Conservation (phyloP, 2,113 vertebrate genomes). For the Ctenomys sociabilis region DNA sequence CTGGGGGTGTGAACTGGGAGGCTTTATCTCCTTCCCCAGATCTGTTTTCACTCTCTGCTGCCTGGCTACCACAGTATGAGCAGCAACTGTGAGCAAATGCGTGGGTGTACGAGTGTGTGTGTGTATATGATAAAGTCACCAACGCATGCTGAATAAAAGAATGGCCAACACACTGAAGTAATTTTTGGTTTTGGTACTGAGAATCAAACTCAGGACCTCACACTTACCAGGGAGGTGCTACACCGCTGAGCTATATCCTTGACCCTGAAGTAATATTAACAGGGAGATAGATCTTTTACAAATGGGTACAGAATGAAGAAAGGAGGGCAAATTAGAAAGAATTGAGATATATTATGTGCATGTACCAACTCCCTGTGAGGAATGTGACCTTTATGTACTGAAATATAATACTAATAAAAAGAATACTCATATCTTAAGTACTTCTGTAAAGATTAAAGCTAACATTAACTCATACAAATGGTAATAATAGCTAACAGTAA, state of each 20-base stretch:
- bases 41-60: not conserved
- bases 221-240: not conserved
- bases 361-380: not conserved
- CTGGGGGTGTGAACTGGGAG: not conserved
- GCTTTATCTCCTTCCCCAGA: not conserved
- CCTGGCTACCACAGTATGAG: not conserved
- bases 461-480: slow-evolving; percentile 23
- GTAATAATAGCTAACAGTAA: not conserved
- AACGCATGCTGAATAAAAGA: slow-evolving; percentile 31
- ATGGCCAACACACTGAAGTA: slow-evolving; percentile 22
- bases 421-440: slow-evolving; percentile 25
- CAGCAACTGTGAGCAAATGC: not conserved
- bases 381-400: not conserved
- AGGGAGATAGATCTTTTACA: not conserved
- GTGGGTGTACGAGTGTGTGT: not conserved
- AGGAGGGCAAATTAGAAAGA: not conserved
- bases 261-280: not conserved
- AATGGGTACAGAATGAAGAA: not conserved
- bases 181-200: not conserved
- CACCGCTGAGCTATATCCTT: not conserved
- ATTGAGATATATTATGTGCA: not conserved
- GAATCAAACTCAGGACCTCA: not conserved
- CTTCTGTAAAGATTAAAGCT: slow-evolving; percentile 32
- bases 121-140: not conserved
- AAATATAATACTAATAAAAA: not conserved